These are phyloP conservation scores for Platycnemis pennipes DNA, from an alignment of 2,888 invertebrate genomes.

Conservation along the genomic window DNA sequence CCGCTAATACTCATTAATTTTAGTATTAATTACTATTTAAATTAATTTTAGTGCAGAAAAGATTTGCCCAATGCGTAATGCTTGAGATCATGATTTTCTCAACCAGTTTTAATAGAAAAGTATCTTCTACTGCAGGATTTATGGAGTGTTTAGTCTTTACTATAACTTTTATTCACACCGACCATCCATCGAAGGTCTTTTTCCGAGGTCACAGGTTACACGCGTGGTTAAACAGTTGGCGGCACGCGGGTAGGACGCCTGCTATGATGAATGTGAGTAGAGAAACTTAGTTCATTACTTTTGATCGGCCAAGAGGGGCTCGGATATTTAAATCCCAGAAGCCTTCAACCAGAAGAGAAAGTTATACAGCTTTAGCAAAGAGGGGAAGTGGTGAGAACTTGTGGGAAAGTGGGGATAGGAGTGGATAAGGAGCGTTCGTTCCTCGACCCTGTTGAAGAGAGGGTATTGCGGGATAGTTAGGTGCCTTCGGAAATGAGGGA, in stretches of 20 bases:
- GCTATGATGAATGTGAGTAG: not conserved
- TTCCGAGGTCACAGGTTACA: not conserved
- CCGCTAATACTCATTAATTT: no score
- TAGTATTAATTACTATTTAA: no score
- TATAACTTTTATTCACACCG: no score
- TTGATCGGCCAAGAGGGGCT: not conserved
- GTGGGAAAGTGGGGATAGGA: not conserved
- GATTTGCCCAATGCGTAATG: no score
- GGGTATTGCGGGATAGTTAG: not conserved
- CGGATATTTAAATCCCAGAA: not conserved
- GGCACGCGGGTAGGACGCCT: not conserved
- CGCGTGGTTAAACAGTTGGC: not conserved
- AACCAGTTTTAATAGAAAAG: no score
- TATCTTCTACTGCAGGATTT: no score
- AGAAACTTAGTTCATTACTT: not conserved
- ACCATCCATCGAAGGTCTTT: no score
- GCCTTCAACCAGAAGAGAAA: slow-evolving; percentile 1
- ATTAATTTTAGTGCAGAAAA: no score
- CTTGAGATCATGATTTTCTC: no score
- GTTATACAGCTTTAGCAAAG: not conserved
- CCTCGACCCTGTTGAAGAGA: no score
- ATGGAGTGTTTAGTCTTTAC: no score
- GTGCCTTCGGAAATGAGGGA: not conserved
- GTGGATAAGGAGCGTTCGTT: not conserved
- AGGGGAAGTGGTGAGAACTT: not conserved